Conservation (phyloP, 2,113 vertebrate species). For the Heteronetta atricapilla region DNA sequence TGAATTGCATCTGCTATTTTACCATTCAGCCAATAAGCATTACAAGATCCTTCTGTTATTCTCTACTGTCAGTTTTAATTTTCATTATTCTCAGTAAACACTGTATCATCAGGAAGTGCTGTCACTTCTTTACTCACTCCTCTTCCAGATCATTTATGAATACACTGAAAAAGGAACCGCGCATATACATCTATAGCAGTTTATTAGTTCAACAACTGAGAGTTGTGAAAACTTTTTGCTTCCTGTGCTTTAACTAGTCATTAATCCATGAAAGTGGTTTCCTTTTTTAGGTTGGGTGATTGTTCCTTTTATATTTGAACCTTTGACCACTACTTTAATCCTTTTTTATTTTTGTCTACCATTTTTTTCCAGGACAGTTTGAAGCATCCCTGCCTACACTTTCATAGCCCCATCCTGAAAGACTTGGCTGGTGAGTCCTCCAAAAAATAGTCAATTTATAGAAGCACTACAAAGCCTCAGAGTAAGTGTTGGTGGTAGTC, state of each 20-base stretch:
- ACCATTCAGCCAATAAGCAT: neutral
- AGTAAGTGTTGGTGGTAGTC: neutral
- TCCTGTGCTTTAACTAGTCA: neutral
- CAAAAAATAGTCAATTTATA: neutral
- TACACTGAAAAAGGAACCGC: neutral
- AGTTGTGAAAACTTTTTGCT: neutral
- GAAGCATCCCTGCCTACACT: neutral
- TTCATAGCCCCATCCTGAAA: neutral
- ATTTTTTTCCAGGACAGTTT: neutral
- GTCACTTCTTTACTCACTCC: neutral
- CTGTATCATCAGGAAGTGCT: neutral
- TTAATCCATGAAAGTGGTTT: neutral
- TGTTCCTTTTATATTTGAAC: neutral
- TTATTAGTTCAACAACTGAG: neutral
- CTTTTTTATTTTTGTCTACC: neutral
- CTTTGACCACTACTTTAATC: neutral
- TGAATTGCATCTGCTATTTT: neutral
- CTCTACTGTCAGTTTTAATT: slow-evolving; percentile 22
- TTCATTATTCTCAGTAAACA: neutral
- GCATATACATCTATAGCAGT: neutral
- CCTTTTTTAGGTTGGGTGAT: neutral
- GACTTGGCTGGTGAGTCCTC: neutral
- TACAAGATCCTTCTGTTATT: neutral
- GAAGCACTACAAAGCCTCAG: neutral
- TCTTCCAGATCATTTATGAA: neutral